A percentile compares a stretch with the other conserved stretches of the same genome.
phyloP scores from a whole-genome alignment of 1,140 invertebrate genomes.

The Radopholus similis region DNA sequence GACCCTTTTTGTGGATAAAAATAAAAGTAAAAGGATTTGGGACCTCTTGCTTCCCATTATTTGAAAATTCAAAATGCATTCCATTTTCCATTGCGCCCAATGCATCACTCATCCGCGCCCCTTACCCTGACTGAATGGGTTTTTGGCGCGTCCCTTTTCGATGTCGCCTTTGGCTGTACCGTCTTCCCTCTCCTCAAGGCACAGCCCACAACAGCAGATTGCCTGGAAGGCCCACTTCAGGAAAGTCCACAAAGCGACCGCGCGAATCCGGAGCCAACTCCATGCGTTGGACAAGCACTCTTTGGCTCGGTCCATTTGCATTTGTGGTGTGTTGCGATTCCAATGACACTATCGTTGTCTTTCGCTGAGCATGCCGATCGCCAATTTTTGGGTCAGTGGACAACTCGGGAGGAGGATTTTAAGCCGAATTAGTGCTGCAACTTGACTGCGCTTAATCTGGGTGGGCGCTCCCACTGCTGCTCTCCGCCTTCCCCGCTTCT shows the following conservation, averaged over 20 bases:
- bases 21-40: too few species aligned
- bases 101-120: neutral
- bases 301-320: slow-evolving; percentile 1
- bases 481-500: too few species aligned
- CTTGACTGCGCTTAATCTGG: neutral
- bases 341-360: too few species aligned
- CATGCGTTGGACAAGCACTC: neutral
- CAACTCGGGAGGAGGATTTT: neutral
- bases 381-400: neutral
- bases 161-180: too few species aligned
- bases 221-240: slow-evolving; percentile 34
- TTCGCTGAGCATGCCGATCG: too few species aligned
- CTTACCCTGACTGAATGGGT: slow-evolving; percentile 13
- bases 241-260: slow-evolving; percentile 39
- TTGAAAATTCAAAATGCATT: neutral
- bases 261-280: slow-evolving; percentile 31
- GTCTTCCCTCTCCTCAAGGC: slow-evolving; percentile 16
- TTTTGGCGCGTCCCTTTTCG: slow-evolving; percentile 29
- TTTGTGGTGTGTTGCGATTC: neutral
- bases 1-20: neutral
- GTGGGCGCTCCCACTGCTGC: too few species aligned
- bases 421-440: neutral
- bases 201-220: slow-evolving; percentile 40
- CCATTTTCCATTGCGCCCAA: neutral
- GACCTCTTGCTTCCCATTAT: neutral